A percentile compares a stretch with the other conserved stretches of the same genome.
phyloP scores from a whole-genome alignment of 1,140 invertebrate genomes.

The Colletes gigas region DNA sequence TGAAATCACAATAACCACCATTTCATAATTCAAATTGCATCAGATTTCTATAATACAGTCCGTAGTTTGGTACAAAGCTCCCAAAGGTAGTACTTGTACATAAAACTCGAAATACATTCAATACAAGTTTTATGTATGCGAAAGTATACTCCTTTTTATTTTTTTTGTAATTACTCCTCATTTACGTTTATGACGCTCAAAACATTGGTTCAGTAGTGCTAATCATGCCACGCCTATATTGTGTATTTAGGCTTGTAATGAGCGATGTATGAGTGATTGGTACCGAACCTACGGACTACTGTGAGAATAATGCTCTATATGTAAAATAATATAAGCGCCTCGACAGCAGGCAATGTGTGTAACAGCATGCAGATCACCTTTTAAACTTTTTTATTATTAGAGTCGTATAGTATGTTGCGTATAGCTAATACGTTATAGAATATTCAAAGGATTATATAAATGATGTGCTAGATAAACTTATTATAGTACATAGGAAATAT shows the following conservation, averaged over 20 bases:
- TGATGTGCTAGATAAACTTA: background rate
- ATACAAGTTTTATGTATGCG: background rate
- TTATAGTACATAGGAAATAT: background rate
- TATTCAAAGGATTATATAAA: background rate
- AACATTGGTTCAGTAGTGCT: conserved; percentile 49
- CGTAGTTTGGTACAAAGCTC: conserved; percentile 68
- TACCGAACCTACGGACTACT: conserved; percentile 72
- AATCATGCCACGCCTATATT: conserved; percentile 62
- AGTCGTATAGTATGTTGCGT: background rate
- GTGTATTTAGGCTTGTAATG: conserved; percentile 64
- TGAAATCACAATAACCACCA: conserved; percentile 82
- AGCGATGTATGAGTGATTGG: conserved; percentile 70
- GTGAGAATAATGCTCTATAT: conserved; percentile 74
- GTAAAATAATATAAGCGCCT: conserved; percentile 74
- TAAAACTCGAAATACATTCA: conserved; percentile 28
- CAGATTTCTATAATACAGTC: conserved; percentile 60
- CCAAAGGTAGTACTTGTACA: conserved; percentile 51
- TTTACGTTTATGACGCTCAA: conserved; percentile 42
- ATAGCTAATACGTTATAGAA: background rate
- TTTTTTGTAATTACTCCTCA: conserved; percentile 27
- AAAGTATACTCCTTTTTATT: conserved; percentile 22
- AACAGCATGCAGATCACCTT: conserved; percentile 55
- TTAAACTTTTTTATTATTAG: conserved; percentile 21
- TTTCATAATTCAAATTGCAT: conserved; percentile 71
- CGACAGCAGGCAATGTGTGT: conserved; percentile 37